Percentiles rank a stretch among this genome's conserved stretches.
Conservation (phyloP, 2,888 invertebrate species). For the Xestia ashworthii region DNA sequence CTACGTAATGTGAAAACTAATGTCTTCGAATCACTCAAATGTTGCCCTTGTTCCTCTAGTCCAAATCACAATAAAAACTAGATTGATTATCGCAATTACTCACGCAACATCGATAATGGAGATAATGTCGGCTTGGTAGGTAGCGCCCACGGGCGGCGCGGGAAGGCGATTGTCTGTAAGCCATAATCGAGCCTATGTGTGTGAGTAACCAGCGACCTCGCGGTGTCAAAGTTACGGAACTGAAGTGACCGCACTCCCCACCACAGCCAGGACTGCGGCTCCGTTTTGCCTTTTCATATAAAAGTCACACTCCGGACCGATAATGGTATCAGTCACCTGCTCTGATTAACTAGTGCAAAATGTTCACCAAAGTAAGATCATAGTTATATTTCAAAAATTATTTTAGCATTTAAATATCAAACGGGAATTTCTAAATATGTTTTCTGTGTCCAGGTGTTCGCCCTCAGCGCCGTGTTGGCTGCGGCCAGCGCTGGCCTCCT, state of each 20-base stretch:
- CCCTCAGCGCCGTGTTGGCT: conserved; percentile 87
- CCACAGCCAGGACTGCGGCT: conserved; percentile 83
- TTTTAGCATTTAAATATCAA: conserved; percentile 25
- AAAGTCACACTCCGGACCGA: conserved; percentile 85
- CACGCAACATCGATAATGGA: conserved; percentile 71
- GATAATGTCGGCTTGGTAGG: conserved; percentile 65
- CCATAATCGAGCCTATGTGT: conserved; percentile 81
- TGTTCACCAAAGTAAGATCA: conserved; percentile 89
- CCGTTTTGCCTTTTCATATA: conserved; percentile 90
- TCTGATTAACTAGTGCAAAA: conserved; percentile 89
- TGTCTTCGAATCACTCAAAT: conserved; percentile 56
- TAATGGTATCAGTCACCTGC: conserved; percentile 90
- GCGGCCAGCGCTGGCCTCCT: conserved; percentile 90
- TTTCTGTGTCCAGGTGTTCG: conserved; percentile 79
- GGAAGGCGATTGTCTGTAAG: conserved; percentile 76
- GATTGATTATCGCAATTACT: conserved; percentile 74
- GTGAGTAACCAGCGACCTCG: conserved; percentile 84
- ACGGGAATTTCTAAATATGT: conserved; percentile 23
- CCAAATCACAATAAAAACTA: conserved; percentile 67
- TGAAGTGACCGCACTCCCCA: conserved; percentile 87
- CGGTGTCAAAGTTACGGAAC: conserved; percentile 90
- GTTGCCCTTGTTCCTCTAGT: conserved; percentile 58
- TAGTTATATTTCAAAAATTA: conserved; percentile 44
- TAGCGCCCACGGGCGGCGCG: conserved; percentile 61
- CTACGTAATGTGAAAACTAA: conserved; percentile 40